Evolutionary conservation across 2,888 invertebrate species (phyloP).

Genomic region (Drosophila tripunctata): DNA sequence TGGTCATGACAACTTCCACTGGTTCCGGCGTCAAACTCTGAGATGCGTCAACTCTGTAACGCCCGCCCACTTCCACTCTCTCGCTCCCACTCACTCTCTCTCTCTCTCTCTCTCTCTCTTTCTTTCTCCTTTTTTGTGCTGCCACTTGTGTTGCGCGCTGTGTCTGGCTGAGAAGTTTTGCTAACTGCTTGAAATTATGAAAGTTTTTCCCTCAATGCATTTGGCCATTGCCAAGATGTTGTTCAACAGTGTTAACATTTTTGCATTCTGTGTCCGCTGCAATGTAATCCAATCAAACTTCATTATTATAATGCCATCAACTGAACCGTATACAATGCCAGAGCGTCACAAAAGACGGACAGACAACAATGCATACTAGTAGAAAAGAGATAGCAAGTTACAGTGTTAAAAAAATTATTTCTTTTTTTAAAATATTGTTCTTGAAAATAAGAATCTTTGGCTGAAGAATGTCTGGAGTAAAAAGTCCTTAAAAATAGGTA

Average conservation of each 20-base stretch:
- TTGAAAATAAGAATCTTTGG: no score
- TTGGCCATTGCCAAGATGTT: conserved; percentile 51
- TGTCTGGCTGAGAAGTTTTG: conserved; percentile 41
- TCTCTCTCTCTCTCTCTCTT: not conserved
- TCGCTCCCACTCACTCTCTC: not conserved
- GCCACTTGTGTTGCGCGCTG: no score
- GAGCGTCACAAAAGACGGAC: not conserved
- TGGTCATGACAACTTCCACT: conserved; percentile 73
- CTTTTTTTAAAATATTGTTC: no score
- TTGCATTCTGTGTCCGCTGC: conserved; percentile 73
- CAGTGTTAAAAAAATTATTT: not conserved
- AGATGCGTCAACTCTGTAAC: conserved; percentile 22
- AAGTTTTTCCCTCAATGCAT: conserved; percentile 64
- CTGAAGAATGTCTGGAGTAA: no score
- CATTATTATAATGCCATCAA: conserved; percentile 75
- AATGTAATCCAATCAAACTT: conserved; percentile 77
- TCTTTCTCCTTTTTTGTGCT: no score
- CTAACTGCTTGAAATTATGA: conserved; percentile 75
- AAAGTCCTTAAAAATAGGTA: no score
- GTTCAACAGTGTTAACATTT: conserved; percentile 71
- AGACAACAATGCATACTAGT: not conserved
- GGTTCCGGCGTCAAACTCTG: conserved; percentile 67
- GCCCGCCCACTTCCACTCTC: conserved; percentile 6
- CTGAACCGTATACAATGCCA: conserved; percentile 64
- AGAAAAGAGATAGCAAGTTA: not conserved